Evolutionary conservation across 2,113 vertebrate species (phyloP), one percentile per base, ranked within the genome.

Genomic region (Phaethornis superciliosus): DNA sequence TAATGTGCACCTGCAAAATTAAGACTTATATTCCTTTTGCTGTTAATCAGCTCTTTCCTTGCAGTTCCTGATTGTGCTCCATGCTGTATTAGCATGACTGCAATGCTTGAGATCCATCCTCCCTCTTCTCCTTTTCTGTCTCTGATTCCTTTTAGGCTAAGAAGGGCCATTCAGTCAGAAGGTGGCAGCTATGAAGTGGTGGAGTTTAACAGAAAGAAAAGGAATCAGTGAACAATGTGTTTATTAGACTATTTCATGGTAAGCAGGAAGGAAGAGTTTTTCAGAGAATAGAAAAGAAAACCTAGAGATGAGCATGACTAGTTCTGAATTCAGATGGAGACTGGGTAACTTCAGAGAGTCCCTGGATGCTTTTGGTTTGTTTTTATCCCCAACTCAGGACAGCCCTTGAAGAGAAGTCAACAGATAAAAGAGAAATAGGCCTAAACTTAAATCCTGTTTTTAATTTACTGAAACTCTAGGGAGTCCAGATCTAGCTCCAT

Each of bases 1-100:
- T 91, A 96, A 91, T 5, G 51, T 47, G 64, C 2, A 2, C 76
- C 59, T 94, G 65, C 1, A 12, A 95, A 94, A 96, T 96, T 93
- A 96, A 95, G 82, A 30, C 90, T 83, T 88, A 52, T 67, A 93
- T 88, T 88, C 55, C 33, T 47, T 76, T 90, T 4, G 5, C 85
- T 92, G 88, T 95, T 93, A 95, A 95, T 93, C 95, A 95, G 77
- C 20, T 62, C 67, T 89, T 94, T 79, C 76, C 75, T 80, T 88
- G 46, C 58, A 88, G 90, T 22, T 87, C 63, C 68, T 96, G 92
- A 94, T 96, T 96, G 68, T 94, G 58, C 24, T 88, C 58, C n/a
- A 35, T 46, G 40, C 63, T 42, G 32, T 20, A 94, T 89, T 93
- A 94, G 51, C 92, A 69, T 82, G 67, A 91, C 89, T 82, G 75